Evolutionary conservation across 1,140 invertebrate genomes (phyloP), one percentile per base, ranked within the genome.

Genomic region (Sinonovacula constricta): DNA sequence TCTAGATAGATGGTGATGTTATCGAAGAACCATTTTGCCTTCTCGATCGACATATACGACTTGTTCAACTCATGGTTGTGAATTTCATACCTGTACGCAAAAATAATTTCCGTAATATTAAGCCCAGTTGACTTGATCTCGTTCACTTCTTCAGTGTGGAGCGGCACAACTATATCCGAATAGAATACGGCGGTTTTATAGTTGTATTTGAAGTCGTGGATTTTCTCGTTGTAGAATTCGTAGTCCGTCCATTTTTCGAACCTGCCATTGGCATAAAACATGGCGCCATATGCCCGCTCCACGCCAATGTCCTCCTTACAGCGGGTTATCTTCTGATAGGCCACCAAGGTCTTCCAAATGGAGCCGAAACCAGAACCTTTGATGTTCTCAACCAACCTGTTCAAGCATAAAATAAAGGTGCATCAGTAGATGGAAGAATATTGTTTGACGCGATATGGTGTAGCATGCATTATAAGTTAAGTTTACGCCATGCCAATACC

Each of bases 1-100:
- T 88, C 86, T 2, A 88, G 69, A 57, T 87, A 87, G 14, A 85
- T 66, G 0, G 86, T 87, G 81, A 88, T 87, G 66, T 85, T 86
- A 45, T 88, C 87, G 70, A 85, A 88, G 82, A 84, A 85, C 80
- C 80, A 82, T 57, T 81, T 80, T 3, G 69, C 80, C 70, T 85
- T 76, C 26, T 75, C 56, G 10, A 79, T 34, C 4, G 57, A 71
- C 15, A 51, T 56, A 45, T 68, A 60, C 22, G 69, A 63, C 18
- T 31, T 49, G 28, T 69, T 78, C 18, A 70, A 14, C 34, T 68
- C 75, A 33, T 72, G 53, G 28, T 71, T 71, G 36, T 83, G 81
- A 45, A 83, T 83, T 54, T 83, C 81, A 2, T 39, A 74, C 56
- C 79, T 53, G 57, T 79, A 83, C 14, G 39, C 75, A 34, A 81